Evolutionary conservation across 2,113 vertebrate species (phyloP), one percentile per base, ranked within the genome.

Genomic region (Arvicanthis niloticus): DNA sequence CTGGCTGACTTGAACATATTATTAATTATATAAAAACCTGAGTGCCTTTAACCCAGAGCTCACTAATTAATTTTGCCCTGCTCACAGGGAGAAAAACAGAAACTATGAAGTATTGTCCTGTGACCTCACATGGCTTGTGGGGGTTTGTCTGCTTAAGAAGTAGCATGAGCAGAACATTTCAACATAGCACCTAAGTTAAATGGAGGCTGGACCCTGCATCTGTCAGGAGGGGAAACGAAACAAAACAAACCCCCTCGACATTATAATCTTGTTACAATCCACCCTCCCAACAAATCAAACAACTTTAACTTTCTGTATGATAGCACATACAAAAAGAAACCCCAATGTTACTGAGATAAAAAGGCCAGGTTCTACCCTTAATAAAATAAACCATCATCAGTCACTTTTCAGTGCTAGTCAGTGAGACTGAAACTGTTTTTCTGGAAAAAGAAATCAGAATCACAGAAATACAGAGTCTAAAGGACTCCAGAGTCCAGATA

Each of bases 231-330:
- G 93, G 65, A n/a, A 70, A 51, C 42, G 9, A 51, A 81, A 81
- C 34, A 53, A 80, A 80, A 12, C 34, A 53, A 62, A 16, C 42
- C 6, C 6, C 31, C 48, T 93, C 87, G 76, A 67, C 13, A 96
- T 40, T 73, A 60, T 89, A 94, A 72, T 37, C 5, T 19, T 92
- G 94, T 97, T 97, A 45, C 31, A 17, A 78, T 94, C 56, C 40
- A 95, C 89, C 88, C 95, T 88, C 60, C 0, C 85, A 94, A 12
- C 67, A 81, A 96, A 95, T 91, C 58, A 93, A 19, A 88, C 88
- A 93, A 92, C 96, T 72, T 76, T 78, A 96, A n/a, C 94, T 91
- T 97, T 96, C 85, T n/a, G n/a, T n/a, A 94, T 91, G 95, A 96
- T 89, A 58, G 16, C 60, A 91, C 24, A 76, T 40, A 78, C 80